phyloP scores from a whole-genome alignment of 2,888 invertebrate genomes.

The Volucella inflata region DNA sequence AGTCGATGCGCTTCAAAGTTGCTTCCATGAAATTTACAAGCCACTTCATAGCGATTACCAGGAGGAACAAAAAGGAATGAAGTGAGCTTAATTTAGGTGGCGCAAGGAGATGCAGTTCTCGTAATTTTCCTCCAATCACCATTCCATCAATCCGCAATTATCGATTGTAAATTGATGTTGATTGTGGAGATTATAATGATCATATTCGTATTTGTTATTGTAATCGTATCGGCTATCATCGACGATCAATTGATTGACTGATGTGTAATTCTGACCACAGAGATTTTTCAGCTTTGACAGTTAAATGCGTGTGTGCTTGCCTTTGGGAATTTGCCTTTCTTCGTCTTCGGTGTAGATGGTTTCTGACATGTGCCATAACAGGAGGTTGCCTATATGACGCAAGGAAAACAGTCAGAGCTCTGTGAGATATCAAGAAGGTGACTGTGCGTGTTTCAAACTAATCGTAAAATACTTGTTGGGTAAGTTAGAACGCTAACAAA shows the following conservation, averaged over 20 bases:
- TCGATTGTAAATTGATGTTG: conserved; percentile 72
- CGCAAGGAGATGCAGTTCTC: neutral
- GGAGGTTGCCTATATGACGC: conserved; percentile 1
- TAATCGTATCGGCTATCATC: conserved; percentile 58
- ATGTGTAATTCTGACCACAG: conserved; percentile 54
- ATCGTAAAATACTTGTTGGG: conserved; percentile 29
- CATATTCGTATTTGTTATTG: conserved; percentile 32
- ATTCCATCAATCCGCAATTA: conserved; percentile 68
- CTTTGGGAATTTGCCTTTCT: conserved; percentile 42
- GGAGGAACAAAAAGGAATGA: too few relatives aligned
- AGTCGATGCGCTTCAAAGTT: conserved; percentile 42
- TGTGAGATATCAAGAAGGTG: conserved; percentile 24
- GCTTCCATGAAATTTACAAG: conserved; percentile 23
- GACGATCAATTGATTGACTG: conserved; percentile 42
- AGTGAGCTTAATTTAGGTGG: conserved; percentile 31
- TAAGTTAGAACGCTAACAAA: neutral
- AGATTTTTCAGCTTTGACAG: conserved; percentile 46
- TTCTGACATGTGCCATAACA: conserved; percentile 54
- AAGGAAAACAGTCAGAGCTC: conserved; percentile 5
- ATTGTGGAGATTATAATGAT: conserved; percentile 65
- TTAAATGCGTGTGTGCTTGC: conserved; percentile 36
- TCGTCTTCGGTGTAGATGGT: conserved; percentile 43
- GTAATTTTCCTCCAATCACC: conserved; percentile 62
- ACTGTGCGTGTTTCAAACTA: conserved; percentile 29
- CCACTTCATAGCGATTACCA: conserved; percentile 20